These are phyloP conservation scores for Agrotis puta DNA, from an alignment of 2,888 invertebrate genomes.

Conservation along the genomic window DNA sequence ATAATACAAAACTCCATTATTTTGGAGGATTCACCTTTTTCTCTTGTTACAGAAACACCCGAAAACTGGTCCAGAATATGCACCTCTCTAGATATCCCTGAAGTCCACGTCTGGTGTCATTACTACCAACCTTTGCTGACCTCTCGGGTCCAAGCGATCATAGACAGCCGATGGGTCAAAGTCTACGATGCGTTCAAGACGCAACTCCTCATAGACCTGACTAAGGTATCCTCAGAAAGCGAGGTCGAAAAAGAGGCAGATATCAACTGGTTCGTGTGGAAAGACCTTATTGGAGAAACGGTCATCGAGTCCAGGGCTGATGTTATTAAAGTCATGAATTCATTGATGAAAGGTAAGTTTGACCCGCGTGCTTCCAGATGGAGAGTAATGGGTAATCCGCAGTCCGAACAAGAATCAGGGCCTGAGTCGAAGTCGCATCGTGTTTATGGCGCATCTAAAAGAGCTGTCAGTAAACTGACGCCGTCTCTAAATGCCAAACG, in stretches of 20 bases:
- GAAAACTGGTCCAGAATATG: constrained; percentile 92
- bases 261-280: constrained; percentile 94
- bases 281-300: constrained; percentile 91
- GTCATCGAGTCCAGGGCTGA: constrained; percentile 86
- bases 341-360: constrained; percentile 85
- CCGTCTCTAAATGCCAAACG: no score
- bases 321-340: constrained; percentile 87
- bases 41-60: constrained; percentile 88
- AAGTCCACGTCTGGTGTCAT: constrained; percentile 93
- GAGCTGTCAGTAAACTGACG: no score
- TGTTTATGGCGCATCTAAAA: no score
- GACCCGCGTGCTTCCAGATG: no score
- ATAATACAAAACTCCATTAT: not conserved
- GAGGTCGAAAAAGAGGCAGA: constrained; percentile 91
- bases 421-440: no score
- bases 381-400: no score
- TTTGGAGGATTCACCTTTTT: not conserved
- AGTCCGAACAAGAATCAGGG: no score
- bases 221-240: constrained; percentile 83
- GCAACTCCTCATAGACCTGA: constrained; percentile 82
- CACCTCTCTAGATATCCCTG: constrained; percentile 90
- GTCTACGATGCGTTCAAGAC: constrained; percentile 83
- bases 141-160: constrained; percentile 92
- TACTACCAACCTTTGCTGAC: constrained; percentile 94
- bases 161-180: constrained; percentile 85